Conservation (phyloP, 1,140 invertebrate genomes). For the Drosophila rufa region DNA sequence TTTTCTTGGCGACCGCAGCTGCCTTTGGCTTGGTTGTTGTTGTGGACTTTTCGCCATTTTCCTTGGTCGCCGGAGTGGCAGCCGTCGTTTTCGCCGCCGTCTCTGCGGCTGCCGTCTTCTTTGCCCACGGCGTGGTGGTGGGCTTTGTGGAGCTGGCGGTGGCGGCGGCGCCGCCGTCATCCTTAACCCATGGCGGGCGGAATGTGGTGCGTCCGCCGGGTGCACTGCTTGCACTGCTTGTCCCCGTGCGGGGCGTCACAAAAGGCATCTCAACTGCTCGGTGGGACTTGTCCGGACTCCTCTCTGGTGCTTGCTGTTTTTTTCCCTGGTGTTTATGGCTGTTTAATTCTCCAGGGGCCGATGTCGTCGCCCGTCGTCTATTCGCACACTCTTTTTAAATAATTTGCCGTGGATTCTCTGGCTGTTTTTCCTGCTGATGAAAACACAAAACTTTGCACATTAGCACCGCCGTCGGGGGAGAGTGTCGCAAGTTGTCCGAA, state of each 20-base stretch:
- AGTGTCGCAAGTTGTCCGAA: constrained; percentile 69
- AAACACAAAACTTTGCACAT: constrained; percentile 83
- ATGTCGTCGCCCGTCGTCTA: constrained; percentile 59
- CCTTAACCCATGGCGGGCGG: constrained; percentile 93
- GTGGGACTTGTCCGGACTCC: constrained; percentile 10
- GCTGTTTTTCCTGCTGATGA: constrained; percentile 59
- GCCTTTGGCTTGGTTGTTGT: constrained; percentile 37
- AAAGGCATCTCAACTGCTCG: constrained; percentile 73
- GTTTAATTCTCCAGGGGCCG: constrained; percentile 45
- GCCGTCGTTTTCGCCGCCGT: constrained; percentile 23
- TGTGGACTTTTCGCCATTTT: constrained; percentile 73
- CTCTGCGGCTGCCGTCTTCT: constrained; percentile 53
- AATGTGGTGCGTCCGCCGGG: constrained; percentile 88
- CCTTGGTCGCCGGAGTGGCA: constrained; percentile 66
- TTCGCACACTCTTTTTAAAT: constrained; percentile 81
- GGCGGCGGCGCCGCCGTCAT: constrained; percentile 86
- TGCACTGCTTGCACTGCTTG: constrained; percentile 72
- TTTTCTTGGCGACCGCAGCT: constrained; percentile 44
- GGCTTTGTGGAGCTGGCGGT: constrained; percentile 85
- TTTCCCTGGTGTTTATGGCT: constrained; percentile 35
- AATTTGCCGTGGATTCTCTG: constrained; percentile 69
- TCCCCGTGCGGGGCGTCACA: constrained; percentile 71
- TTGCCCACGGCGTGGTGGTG: constrained; percentile 88
- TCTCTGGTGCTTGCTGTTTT: constrained; percentile 25
- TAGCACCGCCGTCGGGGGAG: constrained; percentile 58